phyloP scores from a whole-genome alignment of 1,140 invertebrate genomes.

The Meloidogyne exigua region DNA sequence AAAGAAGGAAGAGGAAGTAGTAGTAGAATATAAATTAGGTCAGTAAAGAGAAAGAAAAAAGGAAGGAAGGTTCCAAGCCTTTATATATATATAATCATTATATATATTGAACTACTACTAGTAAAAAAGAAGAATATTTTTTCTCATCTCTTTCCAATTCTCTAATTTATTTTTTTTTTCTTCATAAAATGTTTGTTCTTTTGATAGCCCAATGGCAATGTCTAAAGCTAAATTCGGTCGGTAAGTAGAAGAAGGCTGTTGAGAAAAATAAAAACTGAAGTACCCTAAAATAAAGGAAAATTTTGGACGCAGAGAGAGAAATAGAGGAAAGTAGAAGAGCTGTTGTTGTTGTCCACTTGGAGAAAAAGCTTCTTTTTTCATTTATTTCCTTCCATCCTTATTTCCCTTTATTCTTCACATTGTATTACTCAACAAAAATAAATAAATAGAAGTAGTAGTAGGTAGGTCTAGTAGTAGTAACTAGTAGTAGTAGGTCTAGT shows the following conservation, averaged over 20 bases:
- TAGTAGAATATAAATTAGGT: not conserved
- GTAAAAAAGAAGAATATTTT: too few relatives aligned
- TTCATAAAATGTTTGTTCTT: too few relatives aligned
- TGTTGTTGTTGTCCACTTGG: not conserved
- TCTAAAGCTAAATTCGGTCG: not conserved
- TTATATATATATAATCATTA: not conserved
- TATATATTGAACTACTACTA: too few relatives aligned
- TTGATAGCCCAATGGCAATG: too few relatives aligned
- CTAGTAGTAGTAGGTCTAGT: too few relatives aligned
- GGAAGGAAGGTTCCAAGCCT: not conserved
- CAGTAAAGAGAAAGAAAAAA: not conserved
- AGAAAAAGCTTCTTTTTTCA: not conserved
- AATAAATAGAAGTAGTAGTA: too few relatives aligned
- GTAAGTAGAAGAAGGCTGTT: not conserved
- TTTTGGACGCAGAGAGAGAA: not conserved
- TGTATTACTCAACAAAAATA: not conserved
- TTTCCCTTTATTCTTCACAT: not conserved
- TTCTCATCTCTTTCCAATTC: too few relatives aligned
- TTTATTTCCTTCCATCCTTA: not conserved
- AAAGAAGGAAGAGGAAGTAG: not conserved
- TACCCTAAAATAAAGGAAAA: slow-evolving; percentile 10
- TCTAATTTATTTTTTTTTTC: too few relatives aligned
- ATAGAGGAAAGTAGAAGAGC: too few relatives aligned
- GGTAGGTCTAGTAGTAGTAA: not conserved
- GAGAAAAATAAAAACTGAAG: not conserved